Conservation (phyloP, 2,797 vertebrate genomes). For the Bovichtus diacanthus region DNA sequence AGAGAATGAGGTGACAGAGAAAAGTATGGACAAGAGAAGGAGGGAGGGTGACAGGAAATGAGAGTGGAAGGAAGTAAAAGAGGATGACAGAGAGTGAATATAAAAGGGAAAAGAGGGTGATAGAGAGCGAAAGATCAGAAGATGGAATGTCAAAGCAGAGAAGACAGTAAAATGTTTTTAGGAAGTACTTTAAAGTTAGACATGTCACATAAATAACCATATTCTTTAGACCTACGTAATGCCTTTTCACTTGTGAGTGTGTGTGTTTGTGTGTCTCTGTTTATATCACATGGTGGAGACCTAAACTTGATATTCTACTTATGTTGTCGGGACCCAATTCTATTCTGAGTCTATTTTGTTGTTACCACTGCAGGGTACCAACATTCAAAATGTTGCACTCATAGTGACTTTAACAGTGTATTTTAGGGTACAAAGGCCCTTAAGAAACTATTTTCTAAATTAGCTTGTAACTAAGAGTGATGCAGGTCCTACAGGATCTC, state of each 20-base stretch:
- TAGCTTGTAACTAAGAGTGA: background rate
- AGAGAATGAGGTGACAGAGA: conserved; percentile 32
- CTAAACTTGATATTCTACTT: conserved; percentile 10
- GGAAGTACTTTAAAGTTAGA: conserved; percentile 47
- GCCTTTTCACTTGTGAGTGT: conserved; percentile 12
- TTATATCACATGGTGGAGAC: conserved; percentile 3
- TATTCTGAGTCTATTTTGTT: background rate
- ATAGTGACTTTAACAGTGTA: background rate
- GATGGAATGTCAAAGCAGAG: conserved; percentile 46
- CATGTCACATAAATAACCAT: conserved; percentile 46
- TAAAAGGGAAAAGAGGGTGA: conserved; percentile 26
- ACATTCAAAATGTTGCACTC: background rate
- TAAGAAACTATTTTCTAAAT: background rate
- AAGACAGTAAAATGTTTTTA: conserved; percentile 56
- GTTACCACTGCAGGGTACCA: background rate
- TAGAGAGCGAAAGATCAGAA: conserved; percentile 26
- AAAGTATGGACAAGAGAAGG: conserved; percentile 19
- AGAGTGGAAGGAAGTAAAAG: conserved; percentile 38
- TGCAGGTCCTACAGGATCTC: background rate
- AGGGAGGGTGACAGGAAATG: conserved; percentile 49
- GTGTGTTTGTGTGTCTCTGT: conserved; percentile 3
- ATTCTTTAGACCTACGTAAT: conserved; percentile 25
- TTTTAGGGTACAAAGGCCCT: background rate
- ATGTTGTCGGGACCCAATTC: background rate
- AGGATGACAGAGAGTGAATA: conserved; percentile 41